Percentiles rank a stretch among this genome's conserved stretches.
Conservation (phyloP, 2,113 vertebrate species). For the Anthoscopus minutus region DNA sequence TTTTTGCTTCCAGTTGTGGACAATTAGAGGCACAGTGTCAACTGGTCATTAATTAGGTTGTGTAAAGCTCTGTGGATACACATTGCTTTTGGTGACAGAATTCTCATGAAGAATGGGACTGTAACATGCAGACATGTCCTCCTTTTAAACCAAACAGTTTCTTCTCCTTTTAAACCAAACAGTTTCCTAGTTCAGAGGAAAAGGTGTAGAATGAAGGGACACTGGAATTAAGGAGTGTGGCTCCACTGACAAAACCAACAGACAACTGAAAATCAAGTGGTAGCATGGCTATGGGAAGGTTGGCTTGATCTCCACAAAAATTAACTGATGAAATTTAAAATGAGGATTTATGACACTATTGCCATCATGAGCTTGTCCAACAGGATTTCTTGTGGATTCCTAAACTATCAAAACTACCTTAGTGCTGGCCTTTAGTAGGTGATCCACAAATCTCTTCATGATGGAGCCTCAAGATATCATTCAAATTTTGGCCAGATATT, state of each 20-base stretch:
- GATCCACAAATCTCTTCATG: neutral
- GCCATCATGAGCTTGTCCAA: neutral
- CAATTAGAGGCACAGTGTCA: constrained; percentile 15
- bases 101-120: neutral
- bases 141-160: neutral
- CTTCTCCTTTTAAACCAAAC: neutral
- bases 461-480: neutral
- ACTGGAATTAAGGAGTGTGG: neutral
- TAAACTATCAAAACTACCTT: neutral
- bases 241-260: neutral
- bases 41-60: neutral
- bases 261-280: neutral
- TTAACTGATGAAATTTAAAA: neutral
- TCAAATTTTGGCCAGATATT: neutral
- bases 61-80: neutral
- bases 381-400: neutral
- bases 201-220: neutral
- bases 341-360: neutral
- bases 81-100: neutral
- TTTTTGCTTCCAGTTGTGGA: constrained; percentile 10
- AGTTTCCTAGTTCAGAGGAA: neutral
- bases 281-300: neutral
- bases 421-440: neutral
- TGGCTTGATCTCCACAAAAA: neutral
- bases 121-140: neutral